Evolutionary conservation across 2,888 invertebrate genomes (phyloP).

Genomic region (Pseudanteris insignis): DNA sequence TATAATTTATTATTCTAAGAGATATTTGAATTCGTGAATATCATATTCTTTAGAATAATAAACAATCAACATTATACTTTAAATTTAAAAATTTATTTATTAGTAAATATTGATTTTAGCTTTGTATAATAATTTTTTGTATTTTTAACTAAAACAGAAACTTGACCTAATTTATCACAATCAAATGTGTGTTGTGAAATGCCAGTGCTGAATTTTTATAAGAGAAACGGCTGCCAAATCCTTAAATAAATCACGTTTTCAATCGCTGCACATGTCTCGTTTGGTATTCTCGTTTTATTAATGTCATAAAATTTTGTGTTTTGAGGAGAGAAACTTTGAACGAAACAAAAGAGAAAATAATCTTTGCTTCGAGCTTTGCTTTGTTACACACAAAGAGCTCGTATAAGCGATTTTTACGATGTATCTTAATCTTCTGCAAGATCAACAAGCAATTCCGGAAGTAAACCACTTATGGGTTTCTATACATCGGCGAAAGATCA

Average conservation of each 20-base stretch:
- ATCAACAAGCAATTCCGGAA: constrained; percentile 41
- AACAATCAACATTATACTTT: too few species aligned
- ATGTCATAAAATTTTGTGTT: constrained; percentile 13
- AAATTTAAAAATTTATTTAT: too few species aligned
- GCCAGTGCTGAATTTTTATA: constrained; percentile 1
- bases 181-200: constrained; percentile 1
- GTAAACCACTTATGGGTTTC: constrained; percentile 41
- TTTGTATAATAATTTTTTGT: too few species aligned
- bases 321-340: not conserved
- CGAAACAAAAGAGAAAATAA: constrained; percentile 1
- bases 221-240: constrained; percentile 1
- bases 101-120: too few species aligned
- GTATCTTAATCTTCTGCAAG: constrained; percentile 35
- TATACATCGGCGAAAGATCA: constrained; percentile 24
- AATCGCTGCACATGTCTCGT: constrained; percentile 6
- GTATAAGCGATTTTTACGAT: constrained; percentile 35
- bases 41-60: too few species aligned
- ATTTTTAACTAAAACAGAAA: not conserved
- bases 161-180: not conserved
- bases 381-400: constrained; percentile 22
- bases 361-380: constrained; percentile 14
- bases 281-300: constrained; percentile 23
- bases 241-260: constrained; percentile 14
- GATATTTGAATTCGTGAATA: too few species aligned
- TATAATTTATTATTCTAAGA: too few species aligned